phyloP scores from a whole-genome alignment of 2,797 vertebrate species.

The Leptatherina wallacei region DNA sequence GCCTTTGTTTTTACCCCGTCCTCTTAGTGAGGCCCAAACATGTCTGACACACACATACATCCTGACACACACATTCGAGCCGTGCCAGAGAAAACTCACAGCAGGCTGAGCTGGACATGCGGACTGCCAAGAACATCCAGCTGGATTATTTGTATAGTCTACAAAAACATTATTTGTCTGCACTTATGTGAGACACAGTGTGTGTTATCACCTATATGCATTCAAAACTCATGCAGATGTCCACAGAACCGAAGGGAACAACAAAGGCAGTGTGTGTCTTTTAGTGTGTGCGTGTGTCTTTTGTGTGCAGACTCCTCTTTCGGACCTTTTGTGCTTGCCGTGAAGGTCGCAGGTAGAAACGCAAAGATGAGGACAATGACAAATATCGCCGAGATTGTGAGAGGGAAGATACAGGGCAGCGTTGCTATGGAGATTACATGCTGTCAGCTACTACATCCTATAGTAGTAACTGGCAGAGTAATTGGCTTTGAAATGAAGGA shows the following conservation, averaged over 20 bases:
- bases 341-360: conserved; percentile 66
- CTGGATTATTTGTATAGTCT: conserved; percentile 57
- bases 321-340: conserved; percentile 10
- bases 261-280: neutral
- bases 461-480: conserved; percentile 56
- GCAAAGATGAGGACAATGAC: conserved; percentile 60
- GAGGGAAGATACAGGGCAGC: conserved; percentile 32
- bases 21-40: conserved; percentile 15
- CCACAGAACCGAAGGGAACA: neutral
- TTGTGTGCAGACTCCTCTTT: conserved; percentile 6
- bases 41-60: conserved; percentile 24
- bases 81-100: conserved; percentile 57
- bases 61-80: neutral
- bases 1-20: conserved; percentile 25
- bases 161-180: conserved; percentile 46
- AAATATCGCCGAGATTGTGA: conserved; percentile 47
- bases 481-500: conserved; percentile 67
- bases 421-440: conserved; percentile 77
- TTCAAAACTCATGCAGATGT: neutral
- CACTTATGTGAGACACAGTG: neutral
- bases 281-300: neutral
- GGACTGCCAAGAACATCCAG: conserved; percentile 61
- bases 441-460: conserved; percentile 61
- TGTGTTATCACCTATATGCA: conserved; percentile 3
- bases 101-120: conserved; percentile 44